A percentile compares a stretch with the other conserved stretches of the same genome.
Conservation (phyloP, 1,140 invertebrate species). For the Monochamus saltuarius region DNA sequence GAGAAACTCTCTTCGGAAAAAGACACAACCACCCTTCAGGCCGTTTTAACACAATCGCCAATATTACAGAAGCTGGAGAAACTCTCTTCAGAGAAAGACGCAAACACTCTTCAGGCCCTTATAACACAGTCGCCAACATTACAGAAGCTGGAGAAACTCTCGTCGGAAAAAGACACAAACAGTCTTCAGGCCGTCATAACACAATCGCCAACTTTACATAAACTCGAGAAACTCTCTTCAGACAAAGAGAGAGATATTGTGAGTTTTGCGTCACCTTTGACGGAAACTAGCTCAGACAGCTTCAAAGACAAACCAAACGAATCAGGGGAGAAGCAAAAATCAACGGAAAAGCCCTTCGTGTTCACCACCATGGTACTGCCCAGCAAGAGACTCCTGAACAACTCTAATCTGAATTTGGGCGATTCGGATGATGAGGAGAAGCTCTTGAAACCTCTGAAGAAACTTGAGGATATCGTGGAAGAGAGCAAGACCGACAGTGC, state of each 20-base stretch:
- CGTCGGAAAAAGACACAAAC: no score
- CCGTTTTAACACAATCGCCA: no score
- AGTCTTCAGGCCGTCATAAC: no score
- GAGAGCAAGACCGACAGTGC: slow-evolving; percentile 1
- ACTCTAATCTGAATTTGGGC: slow-evolving; percentile 35
- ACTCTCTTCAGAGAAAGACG: no score
- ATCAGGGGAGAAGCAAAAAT: neutral
- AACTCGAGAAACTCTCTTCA: no score
- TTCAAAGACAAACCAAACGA: neutral
- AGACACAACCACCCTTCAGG: neutral
- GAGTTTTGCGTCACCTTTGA: neutral
- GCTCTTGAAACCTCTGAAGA: neutral
- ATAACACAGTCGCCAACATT: no score
- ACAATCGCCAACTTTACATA: no score
- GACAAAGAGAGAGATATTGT: neutral
- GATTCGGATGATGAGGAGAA: slow-evolving; percentile 30
- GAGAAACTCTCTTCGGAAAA: no score
- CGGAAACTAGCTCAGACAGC: neutral
- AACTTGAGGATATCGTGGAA: slow-evolving; percentile 19
- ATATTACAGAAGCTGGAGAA: no score
- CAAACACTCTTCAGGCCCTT: neutral
- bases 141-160: no score
- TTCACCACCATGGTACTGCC: slow-evolving; percentile 36
- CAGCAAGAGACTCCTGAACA: slow-evolving; percentile 32
- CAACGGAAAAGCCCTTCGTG: slow-evolving; percentile 16